Percentiles rank a stretch among this genome's conserved stretches.
phyloP scores from a whole-genome alignment of 2,888 invertebrate species.

The Dinocampus coccinellae region DNA sequence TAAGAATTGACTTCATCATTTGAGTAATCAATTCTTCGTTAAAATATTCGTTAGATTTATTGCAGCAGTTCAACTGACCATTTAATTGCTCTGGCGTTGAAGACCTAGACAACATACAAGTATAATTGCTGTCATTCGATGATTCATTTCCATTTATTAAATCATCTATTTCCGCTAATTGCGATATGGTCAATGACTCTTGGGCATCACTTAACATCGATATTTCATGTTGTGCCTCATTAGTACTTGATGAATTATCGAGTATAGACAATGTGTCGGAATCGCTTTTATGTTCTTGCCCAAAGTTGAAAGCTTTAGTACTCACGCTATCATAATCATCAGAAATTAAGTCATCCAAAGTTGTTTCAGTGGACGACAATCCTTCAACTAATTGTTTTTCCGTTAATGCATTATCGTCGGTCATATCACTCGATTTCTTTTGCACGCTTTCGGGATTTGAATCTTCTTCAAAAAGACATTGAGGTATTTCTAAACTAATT shows the following conservation, averaged over 20 bases:
- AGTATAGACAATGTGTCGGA: not conserved
- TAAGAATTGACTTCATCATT: constrained; percentile 12
- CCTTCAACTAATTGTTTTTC: not conserved
- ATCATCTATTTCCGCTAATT: not conserved
- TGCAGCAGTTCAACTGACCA: not conserved
- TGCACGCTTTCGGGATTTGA: constrained; percentile 34
- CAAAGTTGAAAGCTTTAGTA: too few species aligned
- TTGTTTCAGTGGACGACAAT: not conserved
- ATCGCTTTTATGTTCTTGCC: not conserved
- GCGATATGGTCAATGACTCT: not conserved
- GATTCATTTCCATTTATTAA: not conserved
- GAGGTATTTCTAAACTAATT: constrained; percentile 45
- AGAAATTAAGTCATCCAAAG: not conserved
- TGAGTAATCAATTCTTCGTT: constrained; percentile 3
- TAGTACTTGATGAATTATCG: not conserved
- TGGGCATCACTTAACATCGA: not conserved
- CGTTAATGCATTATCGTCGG: not conserved
- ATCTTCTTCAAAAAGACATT: constrained; percentile 48
- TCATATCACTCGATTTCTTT: constrained; percentile 11
- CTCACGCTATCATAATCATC: not conserved
- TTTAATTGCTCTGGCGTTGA: not conserved
- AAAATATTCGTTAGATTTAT: not conserved
- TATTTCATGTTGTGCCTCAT: not conserved
- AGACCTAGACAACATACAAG: not conserved
- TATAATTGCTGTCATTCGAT: not conserved